Conservation (phyloP, 2,888 invertebrate species). For the Lasius platythorax region DNA sequence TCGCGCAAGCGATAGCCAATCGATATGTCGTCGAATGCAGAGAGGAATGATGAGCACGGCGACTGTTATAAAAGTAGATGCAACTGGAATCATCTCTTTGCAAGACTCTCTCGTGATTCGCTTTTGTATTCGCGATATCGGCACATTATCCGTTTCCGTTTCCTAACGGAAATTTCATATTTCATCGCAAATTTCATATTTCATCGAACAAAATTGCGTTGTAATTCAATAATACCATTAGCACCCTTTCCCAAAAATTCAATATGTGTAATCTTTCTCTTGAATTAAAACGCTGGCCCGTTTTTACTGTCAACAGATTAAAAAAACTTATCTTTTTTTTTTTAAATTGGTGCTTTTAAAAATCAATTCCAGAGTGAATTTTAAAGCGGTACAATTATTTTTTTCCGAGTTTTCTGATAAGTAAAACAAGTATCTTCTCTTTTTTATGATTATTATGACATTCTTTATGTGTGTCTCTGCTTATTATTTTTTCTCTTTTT, state of each 20-base stretch:
- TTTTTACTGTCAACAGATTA: not conserved
- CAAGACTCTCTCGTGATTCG: slow-evolving; percentile 23
- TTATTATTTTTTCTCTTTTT: not conserved
- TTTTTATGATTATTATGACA: slow-evolving; percentile 1
- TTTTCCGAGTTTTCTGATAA: not conserved
- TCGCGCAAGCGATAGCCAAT: slow-evolving; percentile 65
- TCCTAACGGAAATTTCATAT: slow-evolving; percentile 25
- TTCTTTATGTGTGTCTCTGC: not conserved
- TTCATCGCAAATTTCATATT: slow-evolving; percentile 38
- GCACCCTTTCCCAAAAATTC: not conserved
- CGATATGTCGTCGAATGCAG: slow-evolving; percentile 67
- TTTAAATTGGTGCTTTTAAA: not conserved
- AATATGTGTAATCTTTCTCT: not conserved
- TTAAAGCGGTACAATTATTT: not conserved
- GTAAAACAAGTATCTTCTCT: not conserved
- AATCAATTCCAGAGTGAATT: slow-evolving; percentile 14
- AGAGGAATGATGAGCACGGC: slow-evolving; percentile 13
- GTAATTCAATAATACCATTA: slow-evolving; percentile 38
- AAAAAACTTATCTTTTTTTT: not conserved
- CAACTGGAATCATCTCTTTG: slow-evolving; percentile 58
- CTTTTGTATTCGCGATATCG: slow-evolving; percentile 12
- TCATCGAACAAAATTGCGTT: slow-evolving; percentile 19
- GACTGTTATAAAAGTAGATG: slow-evolving; percentile 53
- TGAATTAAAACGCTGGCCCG: not conserved
- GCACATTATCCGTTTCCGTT: slow-evolving; percentile 39